Conservation (phyloP, 1,140 invertebrate genomes). For the Micrasema minimum region DNA sequence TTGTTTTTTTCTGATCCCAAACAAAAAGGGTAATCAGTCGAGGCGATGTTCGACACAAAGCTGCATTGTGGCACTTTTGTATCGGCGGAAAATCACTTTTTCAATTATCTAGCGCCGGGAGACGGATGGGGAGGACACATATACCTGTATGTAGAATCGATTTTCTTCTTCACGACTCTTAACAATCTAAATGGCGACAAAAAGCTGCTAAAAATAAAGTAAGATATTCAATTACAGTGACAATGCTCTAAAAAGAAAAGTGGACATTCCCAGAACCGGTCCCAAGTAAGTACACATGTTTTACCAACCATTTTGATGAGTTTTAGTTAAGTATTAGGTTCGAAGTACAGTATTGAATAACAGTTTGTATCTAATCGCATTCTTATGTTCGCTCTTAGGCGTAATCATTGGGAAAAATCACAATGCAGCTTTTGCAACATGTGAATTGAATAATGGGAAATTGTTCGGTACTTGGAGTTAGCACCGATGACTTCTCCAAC, state of each 20-base stretch:
- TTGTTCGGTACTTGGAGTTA: constrained; percentile 9
- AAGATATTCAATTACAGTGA: constrained; percentile 10
- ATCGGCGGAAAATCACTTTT: constrained; percentile 19
- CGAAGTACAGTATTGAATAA: constrained; percentile 3
- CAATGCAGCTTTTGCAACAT: constrained; percentile 9
- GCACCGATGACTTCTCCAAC: background rate
- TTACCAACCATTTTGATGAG: background rate
- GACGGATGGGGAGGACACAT: background rate
- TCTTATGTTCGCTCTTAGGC: background rate
- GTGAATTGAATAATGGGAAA: constrained; percentile 22
- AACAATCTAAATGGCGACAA: background rate
- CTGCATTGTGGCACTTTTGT: constrained; percentile 4
- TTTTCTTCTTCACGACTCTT: constrained; percentile 11
- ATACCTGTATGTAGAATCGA: background rate
- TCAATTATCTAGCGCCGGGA: background rate
- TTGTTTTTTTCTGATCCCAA: background rate
- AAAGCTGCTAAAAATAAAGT: constrained; percentile 1
- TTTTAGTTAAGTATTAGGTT: background rate
- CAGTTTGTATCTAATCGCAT: constrained; percentile 15
- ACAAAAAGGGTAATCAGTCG: constrained; percentile 6
- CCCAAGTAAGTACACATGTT: background rate
- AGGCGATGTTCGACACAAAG: constrained; percentile 8
- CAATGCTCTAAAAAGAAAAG: constrained; percentile 1
- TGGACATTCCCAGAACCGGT: background rate
- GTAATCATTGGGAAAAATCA: constrained; percentile 27